These are phyloP conservation scores for Chloroclystis v-ata DNA, from an alignment of 2,888 invertebrate genomes.

Conservation along the genomic window DNA sequence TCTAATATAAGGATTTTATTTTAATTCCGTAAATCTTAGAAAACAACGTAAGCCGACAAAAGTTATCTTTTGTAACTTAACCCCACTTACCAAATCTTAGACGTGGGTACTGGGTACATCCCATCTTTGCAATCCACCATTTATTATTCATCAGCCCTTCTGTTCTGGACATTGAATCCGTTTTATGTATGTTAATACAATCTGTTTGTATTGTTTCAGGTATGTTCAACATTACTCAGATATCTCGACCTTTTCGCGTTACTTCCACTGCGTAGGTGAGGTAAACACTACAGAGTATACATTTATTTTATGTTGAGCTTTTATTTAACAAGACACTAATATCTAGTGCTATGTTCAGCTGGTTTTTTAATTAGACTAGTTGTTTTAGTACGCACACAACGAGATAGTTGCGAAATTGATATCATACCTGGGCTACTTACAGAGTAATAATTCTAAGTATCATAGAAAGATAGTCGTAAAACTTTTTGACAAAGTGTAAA, in stretches of 20 bases:
- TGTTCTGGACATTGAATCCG: conserved; percentile 1
- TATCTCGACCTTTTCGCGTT: neutral
- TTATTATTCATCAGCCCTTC: neutral
- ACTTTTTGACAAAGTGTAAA: no score
- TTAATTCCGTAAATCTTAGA: no score
- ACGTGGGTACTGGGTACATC: no score
- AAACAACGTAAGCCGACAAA: no score
- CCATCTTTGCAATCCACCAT: conserved; percentile 2
- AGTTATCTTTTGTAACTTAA: neutral
- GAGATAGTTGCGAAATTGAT: no score
- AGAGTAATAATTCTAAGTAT: neutral
- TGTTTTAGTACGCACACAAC: no score
- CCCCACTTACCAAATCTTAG: neutral
- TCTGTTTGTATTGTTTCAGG: conserved; percentile 33
- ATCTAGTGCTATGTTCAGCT: no score
- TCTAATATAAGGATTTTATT: no score
- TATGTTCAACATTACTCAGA: conserved; percentile 27
- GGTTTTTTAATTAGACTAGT: no score
- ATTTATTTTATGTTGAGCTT: neutral
- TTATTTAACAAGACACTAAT: no score
- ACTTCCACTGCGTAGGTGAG: neutral
- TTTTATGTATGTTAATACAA: conserved; percentile 4
- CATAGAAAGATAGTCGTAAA: neutral
- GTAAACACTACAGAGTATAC: neutral
- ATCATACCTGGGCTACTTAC: neutral